Base-by-base conservation (phyloP, 2,888 invertebrate genomes). In the Caenorhabditis sulstoni region DNA sequence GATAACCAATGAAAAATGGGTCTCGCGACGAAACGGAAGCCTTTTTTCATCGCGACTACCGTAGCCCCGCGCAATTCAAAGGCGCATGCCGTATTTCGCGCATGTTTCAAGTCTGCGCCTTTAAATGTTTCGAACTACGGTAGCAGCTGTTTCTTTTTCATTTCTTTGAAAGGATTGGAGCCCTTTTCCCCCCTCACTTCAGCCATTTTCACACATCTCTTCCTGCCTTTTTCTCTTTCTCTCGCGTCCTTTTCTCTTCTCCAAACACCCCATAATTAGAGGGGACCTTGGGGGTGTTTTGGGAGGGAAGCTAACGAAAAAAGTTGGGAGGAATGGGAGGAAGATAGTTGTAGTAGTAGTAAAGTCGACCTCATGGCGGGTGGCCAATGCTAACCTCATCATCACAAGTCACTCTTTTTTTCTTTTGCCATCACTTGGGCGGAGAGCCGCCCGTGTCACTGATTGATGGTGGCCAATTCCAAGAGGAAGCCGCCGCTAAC, bases 381-480 rank as follows among this genome's bases (percentile, higher is more conserved):
- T n/a, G n/a, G n/a, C n/a, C n/a, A 23, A 23, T 41, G 29, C 41
- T n/a, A 16, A 8, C 47, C 50, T 53, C 53, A 53, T 53, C 53
- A 53, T 14, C 53, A 35, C n/a, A 23, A 23, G 50, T 50, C 50
- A 50, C 44, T 29, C 29, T 45, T 59, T 59, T 49, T 61, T 47
- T 49, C 61, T 49, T 35, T 37, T 2, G 9, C 20, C 8, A 11
- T 20, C 41, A 37, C 11, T 11, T 37, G 37, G 23, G 5, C 29
- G 16, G 4, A 22, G 58, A n/a, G 4, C 41, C 9, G 3, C 45
- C 11, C 37, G 45, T 65, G 49, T 41, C 58, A 68, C 58, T 68
- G 67, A 68, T 68, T 68, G 67, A 68, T 68, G 67, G 53, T 52
- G 64, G 39, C 49, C 14, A 29, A 22, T 29, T 12, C 41, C 45